A percentile compares a stretch with the other conserved stretches of the same genome.
These are phyloP conservation scores for Apamea monoglypha DNA, from an alignment of 2,888 invertebrate genomes.

Conservation along the genomic window DNA sequence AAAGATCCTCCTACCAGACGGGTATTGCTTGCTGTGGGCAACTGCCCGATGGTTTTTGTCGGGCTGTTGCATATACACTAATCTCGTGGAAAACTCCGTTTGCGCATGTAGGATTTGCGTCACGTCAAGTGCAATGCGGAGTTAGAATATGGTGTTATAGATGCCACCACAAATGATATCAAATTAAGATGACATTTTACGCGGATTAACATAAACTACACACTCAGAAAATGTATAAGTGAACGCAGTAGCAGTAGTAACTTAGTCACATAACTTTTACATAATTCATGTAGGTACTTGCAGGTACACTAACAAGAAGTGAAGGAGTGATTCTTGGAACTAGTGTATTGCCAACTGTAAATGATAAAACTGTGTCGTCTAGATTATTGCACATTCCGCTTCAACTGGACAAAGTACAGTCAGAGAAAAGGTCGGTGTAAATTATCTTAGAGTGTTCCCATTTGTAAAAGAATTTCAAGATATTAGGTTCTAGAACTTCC, in stretches of 20 bases:
- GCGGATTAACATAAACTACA: background rate
- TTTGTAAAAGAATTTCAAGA: slow-evolving; percentile 28
- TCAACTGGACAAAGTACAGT: slow-evolving; percentile 2
- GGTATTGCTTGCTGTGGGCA: too few relatives aligned
- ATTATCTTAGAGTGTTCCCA: slow-evolving; percentile 31
- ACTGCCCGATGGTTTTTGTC: background rate
- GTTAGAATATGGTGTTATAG: background rate
- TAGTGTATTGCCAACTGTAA: background rate
- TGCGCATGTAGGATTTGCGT: background rate
- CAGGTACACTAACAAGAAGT: background rate
- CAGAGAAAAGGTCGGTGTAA: slow-evolving; percentile 17
- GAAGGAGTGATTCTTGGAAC: background rate
- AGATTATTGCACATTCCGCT: slow-evolving; percentile 34
- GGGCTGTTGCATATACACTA: background rate
- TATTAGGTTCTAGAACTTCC: background rate
- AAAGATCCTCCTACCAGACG: background rate
- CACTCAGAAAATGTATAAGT: background rate
- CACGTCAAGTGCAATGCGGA: background rate
- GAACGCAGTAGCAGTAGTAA: background rate
- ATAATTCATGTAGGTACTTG: background rate
- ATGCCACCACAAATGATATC: background rate
- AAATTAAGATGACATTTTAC: background rate
- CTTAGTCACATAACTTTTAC: background rate
- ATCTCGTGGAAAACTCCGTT: background rate
- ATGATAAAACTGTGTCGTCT: slow-evolving; percentile 18